Conservation (phyloP, 2,888 invertebrate genomes). For the Ecdyonurus torrentis region DNA sequence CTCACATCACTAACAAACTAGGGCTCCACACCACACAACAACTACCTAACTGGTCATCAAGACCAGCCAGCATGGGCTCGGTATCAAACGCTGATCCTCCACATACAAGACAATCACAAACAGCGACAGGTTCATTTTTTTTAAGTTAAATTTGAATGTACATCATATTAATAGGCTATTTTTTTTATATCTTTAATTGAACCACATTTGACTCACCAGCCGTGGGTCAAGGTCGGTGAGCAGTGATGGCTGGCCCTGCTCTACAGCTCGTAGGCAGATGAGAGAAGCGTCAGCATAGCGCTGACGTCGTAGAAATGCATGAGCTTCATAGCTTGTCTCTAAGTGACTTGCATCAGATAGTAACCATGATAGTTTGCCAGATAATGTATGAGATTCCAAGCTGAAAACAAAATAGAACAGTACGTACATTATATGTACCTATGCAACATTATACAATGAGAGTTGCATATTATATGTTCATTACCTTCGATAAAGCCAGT, state of each 20-base stretch:
- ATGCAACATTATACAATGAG: too few species aligned
- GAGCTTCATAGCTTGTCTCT: slow-evolving; percentile 35
- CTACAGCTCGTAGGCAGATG: slow-evolving; percentile 43
- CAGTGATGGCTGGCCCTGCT: slow-evolving; percentile 40
- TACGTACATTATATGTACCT: too few species aligned
- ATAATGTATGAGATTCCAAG: slow-evolving; percentile 36
- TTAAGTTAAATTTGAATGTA: too few species aligned
- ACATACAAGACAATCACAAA: too few species aligned
- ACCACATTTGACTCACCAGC: slow-evolving; percentile 31
- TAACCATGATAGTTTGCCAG: slow-evolving; percentile 40
- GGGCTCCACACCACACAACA: not conserved
- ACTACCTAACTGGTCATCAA: too few species aligned
- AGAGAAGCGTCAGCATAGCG: slow-evolving; percentile 40
- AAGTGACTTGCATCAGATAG: slow-evolving; percentile 43
- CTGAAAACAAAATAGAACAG: too few species aligned
- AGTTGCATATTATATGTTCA: not conserved
- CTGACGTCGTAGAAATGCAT: slow-evolving; percentile 41
- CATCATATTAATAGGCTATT: too few species aligned
- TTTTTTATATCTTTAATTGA: too few species aligned
- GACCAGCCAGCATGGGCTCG: too few species aligned
- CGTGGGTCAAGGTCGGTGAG: slow-evolving; percentile 42
- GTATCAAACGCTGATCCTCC: too few species aligned
- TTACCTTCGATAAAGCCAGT: slow-evolving; percentile 34
- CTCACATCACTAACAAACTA: too few species aligned
- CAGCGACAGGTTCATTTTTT: too few species aligned